Evolutionary conservation across 2,113 vertebrate species (phyloP).

Genomic region (Tylochromis polylepis): DNA sequence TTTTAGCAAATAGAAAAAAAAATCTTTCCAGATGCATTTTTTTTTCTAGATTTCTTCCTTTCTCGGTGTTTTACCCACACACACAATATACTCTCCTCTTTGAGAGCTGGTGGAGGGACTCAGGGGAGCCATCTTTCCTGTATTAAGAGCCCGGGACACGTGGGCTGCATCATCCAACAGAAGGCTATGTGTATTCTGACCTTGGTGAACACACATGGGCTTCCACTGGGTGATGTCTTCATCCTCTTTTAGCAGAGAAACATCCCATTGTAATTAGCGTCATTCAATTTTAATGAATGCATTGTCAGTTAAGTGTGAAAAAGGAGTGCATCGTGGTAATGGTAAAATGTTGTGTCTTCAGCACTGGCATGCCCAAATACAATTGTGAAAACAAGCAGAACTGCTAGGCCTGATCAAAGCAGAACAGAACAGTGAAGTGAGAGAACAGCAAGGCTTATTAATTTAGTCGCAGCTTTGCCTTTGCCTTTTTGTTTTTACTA

Average conservation of each 20-base stretch:
- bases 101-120: slow-evolving; percentile 13
- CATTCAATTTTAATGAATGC: slow-evolving; percentile 56
- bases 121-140: neutral
- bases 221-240: neutral
- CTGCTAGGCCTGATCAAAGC: neutral
- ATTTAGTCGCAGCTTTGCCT: neutral
- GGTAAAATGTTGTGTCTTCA: neutral
- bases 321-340: neutral
- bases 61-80: neutral
- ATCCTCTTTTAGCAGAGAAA: neutral
- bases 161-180: slow-evolving; percentile 9
- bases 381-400: neutral
- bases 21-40: neutral
- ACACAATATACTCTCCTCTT: neutral
- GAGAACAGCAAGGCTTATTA: too few relatives aligned
- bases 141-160: slow-evolving; percentile 10
- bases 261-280: slow-evolving; percentile 47
- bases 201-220: slow-evolving; percentile 34
- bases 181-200: slow-evolving; percentile 4
- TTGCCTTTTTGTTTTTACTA: neutral
- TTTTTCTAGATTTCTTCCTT: neutral
- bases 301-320: slow-evolving; percentile 40
- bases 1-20: neutral
- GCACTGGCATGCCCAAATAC: neutral
- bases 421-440: neutral